These are phyloP conservation scores for Dicyrtomina minuta DNA, from an alignment of 2,888 invertebrate genomes.

Conservation along the genomic window DNA sequence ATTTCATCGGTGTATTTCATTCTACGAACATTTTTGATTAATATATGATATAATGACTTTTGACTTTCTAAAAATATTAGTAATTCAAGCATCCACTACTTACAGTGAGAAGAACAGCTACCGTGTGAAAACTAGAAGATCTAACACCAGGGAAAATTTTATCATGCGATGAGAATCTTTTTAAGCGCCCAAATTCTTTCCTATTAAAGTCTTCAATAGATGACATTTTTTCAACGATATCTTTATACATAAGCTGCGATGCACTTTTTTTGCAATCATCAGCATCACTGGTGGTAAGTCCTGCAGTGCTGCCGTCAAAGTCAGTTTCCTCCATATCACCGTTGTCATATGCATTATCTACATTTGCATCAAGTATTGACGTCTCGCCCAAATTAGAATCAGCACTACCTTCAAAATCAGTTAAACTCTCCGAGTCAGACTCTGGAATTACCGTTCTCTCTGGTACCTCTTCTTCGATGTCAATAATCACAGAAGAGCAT, in stretches of 20 bases:
- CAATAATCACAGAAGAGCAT: slow-evolving; percentile 24
- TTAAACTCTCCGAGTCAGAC: slow-evolving; percentile 10
- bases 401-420: slow-evolving; percentile 27
- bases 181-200: slow-evolving; percentile 26
- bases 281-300: not conserved
- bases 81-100: no score
- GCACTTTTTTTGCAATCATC: slow-evolving; percentile 1
- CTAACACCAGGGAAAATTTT: slow-evolving; percentile 51
- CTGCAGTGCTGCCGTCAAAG: not conserved
- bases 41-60: no score
- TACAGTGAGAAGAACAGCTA: slow-evolving; percentile 46
- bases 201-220: slow-evolving; percentile 20
- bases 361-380: not conserved
- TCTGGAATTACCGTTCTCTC: not conserved
- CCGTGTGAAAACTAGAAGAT: slow-evolving; percentile 45
- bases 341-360: slow-evolving; percentile 2
- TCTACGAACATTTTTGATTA: not conserved
- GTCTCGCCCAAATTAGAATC: not conserved
- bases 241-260: not conserved
- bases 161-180: slow-evolving; percentile 36
- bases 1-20: not conserved
- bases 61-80: no score
- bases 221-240: slow-evolving; percentile 21
- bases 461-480: slow-evolving; percentile 20
- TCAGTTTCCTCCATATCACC: not conserved